Percentiles rank a stretch among this genome's conserved stretches.
Conservation (phyloP, 2,113 vertebrate genomes). For the Callipepla squamata region DNA sequence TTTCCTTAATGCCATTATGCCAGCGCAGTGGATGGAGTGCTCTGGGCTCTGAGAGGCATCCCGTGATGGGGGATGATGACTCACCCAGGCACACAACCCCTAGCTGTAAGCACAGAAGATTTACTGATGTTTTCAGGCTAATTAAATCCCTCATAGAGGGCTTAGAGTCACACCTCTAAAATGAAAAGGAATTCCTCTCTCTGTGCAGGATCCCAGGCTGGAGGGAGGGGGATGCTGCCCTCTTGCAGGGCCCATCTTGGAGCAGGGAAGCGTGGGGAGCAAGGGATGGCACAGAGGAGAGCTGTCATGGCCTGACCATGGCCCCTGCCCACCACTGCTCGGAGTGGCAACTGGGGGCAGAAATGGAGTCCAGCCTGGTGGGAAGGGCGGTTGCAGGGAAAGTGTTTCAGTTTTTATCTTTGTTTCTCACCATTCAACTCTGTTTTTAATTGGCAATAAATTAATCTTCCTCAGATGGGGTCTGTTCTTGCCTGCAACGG, state of each 20-base stretch:
- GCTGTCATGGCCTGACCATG: accelerated
- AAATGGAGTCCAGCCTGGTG: neutral
- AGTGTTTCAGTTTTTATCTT: too few relatives aligned
- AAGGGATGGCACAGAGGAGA: too few relatives aligned
- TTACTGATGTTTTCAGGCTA: neutral
- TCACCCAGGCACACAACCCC: constrained; percentile 25
- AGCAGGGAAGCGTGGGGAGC: neutral
- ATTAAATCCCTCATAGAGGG: neutral
- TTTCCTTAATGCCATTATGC: constrained; percentile 37
- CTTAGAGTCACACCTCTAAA: neutral
- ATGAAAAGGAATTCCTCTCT: neutral
- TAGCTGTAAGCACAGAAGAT: neutral
- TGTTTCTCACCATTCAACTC: too few relatives aligned
- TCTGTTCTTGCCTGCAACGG: neutral
- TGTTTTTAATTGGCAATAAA: neutral
- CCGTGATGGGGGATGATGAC: neutral
- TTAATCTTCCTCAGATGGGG: neutral
- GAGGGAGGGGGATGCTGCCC: too few relatives aligned
- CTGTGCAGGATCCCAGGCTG: neutral
- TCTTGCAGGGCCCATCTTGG: too few relatives aligned
- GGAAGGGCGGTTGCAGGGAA: neutral
- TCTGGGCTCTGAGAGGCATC: neutral
- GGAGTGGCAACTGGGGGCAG: too few relatives aligned
- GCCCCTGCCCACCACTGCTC: accelerated
- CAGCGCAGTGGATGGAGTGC: neutral